Conservation (phyloP, 1,140 invertebrate species). For the Plectus sambesii region DNA sequence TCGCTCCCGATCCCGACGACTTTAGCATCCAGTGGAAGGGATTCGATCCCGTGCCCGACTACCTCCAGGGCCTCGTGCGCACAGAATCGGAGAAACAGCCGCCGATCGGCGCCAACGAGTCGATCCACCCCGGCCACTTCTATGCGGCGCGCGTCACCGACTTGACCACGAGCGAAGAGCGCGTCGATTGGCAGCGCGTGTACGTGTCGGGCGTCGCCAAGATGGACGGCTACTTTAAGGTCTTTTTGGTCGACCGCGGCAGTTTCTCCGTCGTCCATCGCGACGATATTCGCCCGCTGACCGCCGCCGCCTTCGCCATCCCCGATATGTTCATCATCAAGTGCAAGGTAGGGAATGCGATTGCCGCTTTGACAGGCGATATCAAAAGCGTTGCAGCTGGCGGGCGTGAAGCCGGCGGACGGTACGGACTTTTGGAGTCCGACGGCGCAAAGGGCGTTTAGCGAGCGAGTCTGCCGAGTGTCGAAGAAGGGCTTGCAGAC, state of each 20-base stretch:
- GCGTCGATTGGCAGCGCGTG: too few relatives aligned
- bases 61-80: too few relatives aligned
- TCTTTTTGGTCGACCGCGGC: conserved; percentile 18
- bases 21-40: too few relatives aligned
- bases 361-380: not conserved
- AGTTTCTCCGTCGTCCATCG: conserved; percentile 17
- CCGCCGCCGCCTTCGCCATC: conserved; percentile 17
- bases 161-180: too few relatives aligned
- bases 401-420: conserved; percentile 11
- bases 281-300: conserved; percentile 15
- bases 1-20: conserved; percentile 19
- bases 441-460: conserved; percentile 15
- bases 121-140: too few relatives aligned
- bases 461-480: too few relatives aligned
- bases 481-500: too few relatives aligned
- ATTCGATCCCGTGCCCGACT: conserved; percentile 24
- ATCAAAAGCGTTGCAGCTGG: conserved; percentile 6
- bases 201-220: too few relatives aligned
- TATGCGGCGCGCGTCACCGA: too few relatives aligned
- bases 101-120: too few relatives aligned
- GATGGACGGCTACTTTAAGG: too few relatives aligned
- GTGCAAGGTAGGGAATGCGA: conserved; percentile 11
- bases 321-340: conserved; percentile 24
- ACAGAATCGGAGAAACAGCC: too few relatives aligned
- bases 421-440: conserved; percentile 20